Conservation (phyloP, 2,797 vertebrate genomes). For the Anguilla obscura region DNA sequence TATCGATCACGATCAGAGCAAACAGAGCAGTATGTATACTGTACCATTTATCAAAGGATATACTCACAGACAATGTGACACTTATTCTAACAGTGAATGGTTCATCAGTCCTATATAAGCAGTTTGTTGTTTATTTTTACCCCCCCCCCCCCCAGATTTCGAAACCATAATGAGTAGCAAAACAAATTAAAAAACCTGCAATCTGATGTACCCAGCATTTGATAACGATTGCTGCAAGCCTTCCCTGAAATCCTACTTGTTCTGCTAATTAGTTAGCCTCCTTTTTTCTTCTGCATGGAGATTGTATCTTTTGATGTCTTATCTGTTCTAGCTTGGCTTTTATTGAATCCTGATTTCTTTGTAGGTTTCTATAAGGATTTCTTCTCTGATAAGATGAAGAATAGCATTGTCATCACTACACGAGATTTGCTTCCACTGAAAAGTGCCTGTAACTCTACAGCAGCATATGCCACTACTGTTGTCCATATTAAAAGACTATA, state of each 20-base stretch:
- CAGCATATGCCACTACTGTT: background rate
- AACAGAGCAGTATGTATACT: background rate
- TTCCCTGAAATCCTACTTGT: background rate
- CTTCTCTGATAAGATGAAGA: constrained; percentile 8
- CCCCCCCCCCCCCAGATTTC: background rate
- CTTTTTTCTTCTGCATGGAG: background rate
- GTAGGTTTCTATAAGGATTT: background rate
- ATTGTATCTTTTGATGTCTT: background rate
- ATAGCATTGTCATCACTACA: constrained; percentile 4
- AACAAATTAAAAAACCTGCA: background rate
- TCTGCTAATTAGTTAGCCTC: constrained; percentile 7
- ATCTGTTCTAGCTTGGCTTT: background rate
- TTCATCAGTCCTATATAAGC: no score
- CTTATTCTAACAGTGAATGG: background rate
- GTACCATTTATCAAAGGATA: background rate
- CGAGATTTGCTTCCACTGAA: background rate
- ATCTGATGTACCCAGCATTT: background rate
- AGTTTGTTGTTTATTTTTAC: background rate
- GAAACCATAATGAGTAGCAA: background rate
- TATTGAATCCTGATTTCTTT: background rate
- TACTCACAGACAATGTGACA: background rate
- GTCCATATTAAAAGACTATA: background rate
- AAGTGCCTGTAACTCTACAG: background rate
- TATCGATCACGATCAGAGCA: no score
- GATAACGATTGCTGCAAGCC: background rate